A percentile compares a stretch with the other conserved stretches of the same genome.
These are phyloP conservation scores for Notoglanidium macrostoma DNA, from an alignment of 2,797 vertebrate genomes.

Conservation along the genomic window DNA sequence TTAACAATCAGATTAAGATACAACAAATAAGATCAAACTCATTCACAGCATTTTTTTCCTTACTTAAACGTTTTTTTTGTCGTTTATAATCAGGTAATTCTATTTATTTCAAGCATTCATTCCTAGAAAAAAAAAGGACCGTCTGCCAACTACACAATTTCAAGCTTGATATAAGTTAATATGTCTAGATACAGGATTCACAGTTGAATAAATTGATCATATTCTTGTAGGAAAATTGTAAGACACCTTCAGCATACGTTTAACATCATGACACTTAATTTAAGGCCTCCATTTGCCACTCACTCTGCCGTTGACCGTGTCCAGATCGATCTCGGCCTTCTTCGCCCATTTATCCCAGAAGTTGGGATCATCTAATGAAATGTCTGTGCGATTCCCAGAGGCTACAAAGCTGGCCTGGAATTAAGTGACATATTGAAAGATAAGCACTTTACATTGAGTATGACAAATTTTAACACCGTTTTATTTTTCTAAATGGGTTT, in stretches of 20 bases:
- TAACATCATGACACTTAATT: neutral
- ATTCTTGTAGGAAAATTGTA: neutral
- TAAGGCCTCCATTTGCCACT: conserved; percentile 61
- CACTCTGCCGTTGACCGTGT: conserved; percentile 93
- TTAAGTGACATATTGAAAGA: conserved; percentile 27
- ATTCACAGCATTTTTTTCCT: neutral
- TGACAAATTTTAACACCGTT: neutral
- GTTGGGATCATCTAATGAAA: conserved; percentile 97
- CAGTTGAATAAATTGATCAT: neutral
- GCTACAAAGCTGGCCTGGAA: conserved; percentile 97
- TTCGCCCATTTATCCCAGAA: conserved; percentile 99
- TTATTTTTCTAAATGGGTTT: neutral
- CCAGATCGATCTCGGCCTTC: conserved; percentile 95
- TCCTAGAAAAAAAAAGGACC: neutral
- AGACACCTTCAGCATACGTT: neutral
- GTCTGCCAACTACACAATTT: neutral
- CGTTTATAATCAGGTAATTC: neutral
- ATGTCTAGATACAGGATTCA: neutral
- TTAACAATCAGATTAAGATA: neutral
- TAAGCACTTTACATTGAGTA: neutral
- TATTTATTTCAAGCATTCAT: neutral
- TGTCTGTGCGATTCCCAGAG: conserved; percentile 97
- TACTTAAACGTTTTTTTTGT: neutral
- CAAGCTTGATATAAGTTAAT: neutral
- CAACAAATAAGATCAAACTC: neutral